A percentile compares a stretch with the other conserved stretches of the same genome.
phyloP scores from a whole-genome alignment of 1,140 invertebrate genomes.

The Hycleus phaleratus region DNA sequence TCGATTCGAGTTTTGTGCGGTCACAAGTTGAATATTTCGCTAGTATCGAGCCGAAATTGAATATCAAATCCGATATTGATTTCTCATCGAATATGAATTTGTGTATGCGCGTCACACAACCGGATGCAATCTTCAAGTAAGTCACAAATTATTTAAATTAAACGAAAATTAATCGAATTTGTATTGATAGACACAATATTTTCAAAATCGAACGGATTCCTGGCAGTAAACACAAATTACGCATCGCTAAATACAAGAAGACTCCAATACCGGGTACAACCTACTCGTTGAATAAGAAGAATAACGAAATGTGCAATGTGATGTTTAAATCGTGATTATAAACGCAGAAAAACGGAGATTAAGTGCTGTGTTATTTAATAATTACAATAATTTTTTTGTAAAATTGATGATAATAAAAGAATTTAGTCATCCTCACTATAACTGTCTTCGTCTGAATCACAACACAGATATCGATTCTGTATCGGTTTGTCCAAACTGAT shows the following conservation, averaged over 20 bases:
- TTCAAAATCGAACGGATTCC: slow-evolving; percentile 63
- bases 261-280: slow-evolving; percentile 55
- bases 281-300: slow-evolving; percentile 69
- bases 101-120: slow-evolving; percentile 73
- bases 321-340: slow-evolving; percentile 5
- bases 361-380: background rate
- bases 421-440: no score
- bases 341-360: background rate
- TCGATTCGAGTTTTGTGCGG: slow-evolving; percentile 61
- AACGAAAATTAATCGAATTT: background rate
- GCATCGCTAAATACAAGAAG: slow-evolving; percentile 49
- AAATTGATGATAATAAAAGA: no score
- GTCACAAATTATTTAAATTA: slow-evolving; percentile 11
- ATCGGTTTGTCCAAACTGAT: no score
- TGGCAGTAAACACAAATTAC: slow-evolving; percentile 55
- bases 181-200: slow-evolving; percentile 48
- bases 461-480: no score
- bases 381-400: background rate
- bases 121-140: slow-evolving; percentile 58
- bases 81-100: slow-evolving; percentile 70
- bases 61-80: slow-evolving; percentile 69
- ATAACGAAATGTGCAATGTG: slow-evolving; percentile 66
- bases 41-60: slow-evolving; percentile 62
- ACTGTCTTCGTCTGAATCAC: no score
- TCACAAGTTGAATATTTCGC: slow-evolving; percentile 63